phyloP scores from a whole-genome alignment of 2,888 invertebrate genomes.

The Cerastis rubricosa region DNA sequence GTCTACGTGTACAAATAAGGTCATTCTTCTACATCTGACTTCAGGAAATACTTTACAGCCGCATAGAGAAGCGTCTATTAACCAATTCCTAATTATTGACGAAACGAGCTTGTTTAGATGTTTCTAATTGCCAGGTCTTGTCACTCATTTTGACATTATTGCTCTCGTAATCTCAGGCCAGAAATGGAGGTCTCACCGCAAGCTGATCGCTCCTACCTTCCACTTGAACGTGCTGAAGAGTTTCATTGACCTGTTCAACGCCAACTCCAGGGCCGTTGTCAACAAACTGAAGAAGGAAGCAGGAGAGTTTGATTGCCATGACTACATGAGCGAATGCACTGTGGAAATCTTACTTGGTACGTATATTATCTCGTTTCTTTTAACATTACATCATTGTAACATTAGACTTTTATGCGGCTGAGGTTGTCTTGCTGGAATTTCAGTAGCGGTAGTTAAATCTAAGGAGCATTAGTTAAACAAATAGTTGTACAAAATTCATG shows the following conservation, averaged over 20 bases:
- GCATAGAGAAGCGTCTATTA: slow-evolving; percentile 21
- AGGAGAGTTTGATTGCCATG: slow-evolving; percentile 94
- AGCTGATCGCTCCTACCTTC: slow-evolving; percentile 96
- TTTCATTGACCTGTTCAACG: slow-evolving; percentile 96
- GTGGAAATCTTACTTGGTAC: slow-evolving; percentile 95
- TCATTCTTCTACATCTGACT: neutral
- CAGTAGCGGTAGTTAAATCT: neutral
- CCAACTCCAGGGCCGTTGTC: slow-evolving; percentile 94
- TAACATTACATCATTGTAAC: too few species aligned
- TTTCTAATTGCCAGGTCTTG: slow-evolving; percentile 12
- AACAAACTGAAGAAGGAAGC: slow-evolving; percentile 93
- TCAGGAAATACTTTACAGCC: slow-evolving; percentile 37
- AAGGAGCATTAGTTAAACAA: neutral
- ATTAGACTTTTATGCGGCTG: neutral
- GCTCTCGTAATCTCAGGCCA: slow-evolving; percentile 89
- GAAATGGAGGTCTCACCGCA: slow-evolving; percentile 96
- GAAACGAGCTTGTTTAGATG: slow-evolving; percentile 8
- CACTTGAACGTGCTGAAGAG: slow-evolving; percentile 96
- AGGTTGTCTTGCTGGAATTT: neutral
- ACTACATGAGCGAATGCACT: slow-evolving; percentile 96
- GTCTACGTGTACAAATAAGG: slow-evolving; percentile 31
- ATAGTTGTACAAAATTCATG: neutral
- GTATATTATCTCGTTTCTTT: slow-evolving; percentile 67
- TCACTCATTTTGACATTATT: slow-evolving; percentile 17
- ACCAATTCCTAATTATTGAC: slow-evolving; percentile 26